Base-by-base conservation (phyloP, 53 echinoderm and acorn worm species). In the Echinometra lucunter region DNA sequence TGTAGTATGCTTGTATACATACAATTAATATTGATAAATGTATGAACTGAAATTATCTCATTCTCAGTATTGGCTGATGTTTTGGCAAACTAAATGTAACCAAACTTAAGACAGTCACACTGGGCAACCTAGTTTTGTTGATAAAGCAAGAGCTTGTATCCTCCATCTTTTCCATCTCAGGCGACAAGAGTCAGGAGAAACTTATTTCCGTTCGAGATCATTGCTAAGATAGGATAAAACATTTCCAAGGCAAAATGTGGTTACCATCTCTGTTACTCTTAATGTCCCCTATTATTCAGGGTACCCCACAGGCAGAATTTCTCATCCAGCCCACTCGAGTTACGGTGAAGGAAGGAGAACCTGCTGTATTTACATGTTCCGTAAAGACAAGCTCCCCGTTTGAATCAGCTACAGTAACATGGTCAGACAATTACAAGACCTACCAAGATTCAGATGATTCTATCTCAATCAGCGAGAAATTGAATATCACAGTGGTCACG, bases 371-470 rank as follows among this genome's bases (percentile, higher is more conserved):
- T 10, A 0, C 15, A 6, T 85, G 85, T 28, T 85, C 85, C 30
- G 85, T 85, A n/a, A 85, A 49, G 49, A 49, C 85, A 2, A 9
- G 11, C 5, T n/a, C n/a, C 27, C 85, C 85, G 3, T n/a, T 85
- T 25, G 15, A 85, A 85, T 85, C 85, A 85, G 85, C 45, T 12
- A 12, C 53, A 85, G 85, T 85, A 17, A 85, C 85, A n/a, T 85
- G 85, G 85, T 85, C 85, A n/a, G 85, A 85, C 49, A 47, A 28
- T 30, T 85, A 85, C 85, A 85, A 85, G 3, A 85, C 85, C 10
- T 85, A 85, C 30, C 85, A 85, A 25, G 37, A 53, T 49, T 27
- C 49, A 3, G 85, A 85, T 16, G 30, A 9, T 9, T 85, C 85
- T 13, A 85, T 85, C 85, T 85, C 19, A 49, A 85, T 85, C 85